Conservation (phyloP, 2,113 vertebrate genomes). For the Dipodomys ordii region DNA sequence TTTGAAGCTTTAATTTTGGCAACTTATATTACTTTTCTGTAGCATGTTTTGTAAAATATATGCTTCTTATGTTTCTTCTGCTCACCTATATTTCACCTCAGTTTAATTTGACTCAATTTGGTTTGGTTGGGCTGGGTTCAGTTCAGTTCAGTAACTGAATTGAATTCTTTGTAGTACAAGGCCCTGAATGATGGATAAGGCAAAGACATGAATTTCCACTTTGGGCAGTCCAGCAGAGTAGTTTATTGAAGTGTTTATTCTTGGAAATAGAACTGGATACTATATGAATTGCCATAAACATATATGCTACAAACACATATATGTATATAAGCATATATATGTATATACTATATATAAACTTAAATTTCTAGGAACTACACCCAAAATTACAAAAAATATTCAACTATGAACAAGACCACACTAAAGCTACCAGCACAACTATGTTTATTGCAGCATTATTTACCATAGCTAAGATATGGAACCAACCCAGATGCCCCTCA, state of each 20-base stretch:
- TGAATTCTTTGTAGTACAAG: neutral
- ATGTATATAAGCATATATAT: too few relatives aligned
- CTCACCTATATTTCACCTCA: neutral
- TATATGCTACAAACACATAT: too few relatives aligned
- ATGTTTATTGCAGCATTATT: too few relatives aligned
- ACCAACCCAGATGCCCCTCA: too few relatives aligned
- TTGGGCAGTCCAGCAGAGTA: neutral
- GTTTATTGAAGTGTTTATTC: neutral
- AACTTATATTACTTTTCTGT: neutral
- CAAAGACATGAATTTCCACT: neutral
- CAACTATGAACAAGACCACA: too few relatives aligned
- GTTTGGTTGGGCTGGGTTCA: neutral
- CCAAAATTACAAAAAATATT: too few relatives aligned
- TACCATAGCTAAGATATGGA: too few relatives aligned
- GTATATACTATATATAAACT: too few relatives aligned
- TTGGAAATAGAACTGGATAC: neutral
- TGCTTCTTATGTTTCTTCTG: neutral
- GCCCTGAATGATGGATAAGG: neutral
- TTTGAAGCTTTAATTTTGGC: neutral
- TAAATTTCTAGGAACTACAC: too few relatives aligned
- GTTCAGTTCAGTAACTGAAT: neutral
- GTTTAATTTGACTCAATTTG: neutral
- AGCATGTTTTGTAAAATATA: neutral
- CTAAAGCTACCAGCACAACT: too few relatives aligned
- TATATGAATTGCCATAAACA: neutral